Evolutionary conservation across 2,113 vertebrate genomes (phyloP), one percentile per base, ranked within the genome.

Genomic region (Thunnus thynnus): DNA sequence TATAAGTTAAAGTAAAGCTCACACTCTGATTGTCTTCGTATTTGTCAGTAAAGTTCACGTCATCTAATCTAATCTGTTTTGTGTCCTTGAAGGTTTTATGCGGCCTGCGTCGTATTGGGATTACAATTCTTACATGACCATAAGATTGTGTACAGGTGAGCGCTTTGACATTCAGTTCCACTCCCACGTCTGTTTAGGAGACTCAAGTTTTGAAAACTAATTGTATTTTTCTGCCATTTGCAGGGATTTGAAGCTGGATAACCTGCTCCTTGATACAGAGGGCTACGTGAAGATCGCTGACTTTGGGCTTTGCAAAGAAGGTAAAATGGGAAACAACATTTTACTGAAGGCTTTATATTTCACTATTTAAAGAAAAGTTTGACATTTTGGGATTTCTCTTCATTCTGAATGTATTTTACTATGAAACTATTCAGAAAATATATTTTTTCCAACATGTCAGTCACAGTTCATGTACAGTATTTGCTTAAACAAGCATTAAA

Each of bases 291-390:
- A 99, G 95, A 99, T 99, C 66, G 98, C 98, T 44, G 98, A 99
- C 94, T 99, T 99, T 86, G 98, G 98, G 75, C 97, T 99, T 92
- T 99, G 98, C 88, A 99, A 99, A 97, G 98, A 99, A 97, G 98
- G 98, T 99, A 95, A 86, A 65, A 64, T 10, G 11, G 6, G 32
- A 25, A 5, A 11, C 2, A 0, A 8, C 2, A 3, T 76, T n/a
- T 18, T 50, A 7, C 18, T 18, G 18, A 56, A 48, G 50, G 41
- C 17, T 65, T 41, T 73, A 46, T 30, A 4, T 30, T 30, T 30
- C 27, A 30, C 27, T 4, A 30, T 30, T 30, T 30, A 30, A 30
- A 30, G 27, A 30, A 30, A 30, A 30, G 27, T 30, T 30, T 30
- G 27, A 30, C 27, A 30, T 30, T 30, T 30, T 30, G 27, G 2